A percentile compares a stretch with the other conserved stretches of the same genome.
Conservation (phyloP, 2,113 vertebrate species). For the Gymnorhina tibicen region DNA sequence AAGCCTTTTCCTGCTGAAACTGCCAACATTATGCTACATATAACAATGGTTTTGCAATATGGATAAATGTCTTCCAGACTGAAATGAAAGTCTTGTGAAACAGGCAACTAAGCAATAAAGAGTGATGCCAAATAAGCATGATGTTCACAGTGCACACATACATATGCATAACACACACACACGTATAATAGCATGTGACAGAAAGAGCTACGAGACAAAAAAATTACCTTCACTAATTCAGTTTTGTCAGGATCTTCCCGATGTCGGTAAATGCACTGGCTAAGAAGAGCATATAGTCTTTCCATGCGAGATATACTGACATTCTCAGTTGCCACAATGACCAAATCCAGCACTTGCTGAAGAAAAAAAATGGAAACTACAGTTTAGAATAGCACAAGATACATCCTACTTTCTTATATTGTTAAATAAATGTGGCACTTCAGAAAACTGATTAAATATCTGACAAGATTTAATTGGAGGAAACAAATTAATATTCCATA, state of each 20-base stretch:
- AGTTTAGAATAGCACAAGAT: background rate
- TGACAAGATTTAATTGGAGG: background rate
- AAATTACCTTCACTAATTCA: slow-evolving; percentile 77
- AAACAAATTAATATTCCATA: background rate
- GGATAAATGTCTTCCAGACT: background rate
- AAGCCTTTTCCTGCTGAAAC: background rate
- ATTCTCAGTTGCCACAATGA: slow-evolving; percentile 69
- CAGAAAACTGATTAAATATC: background rate
- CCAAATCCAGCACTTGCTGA: slow-evolving; percentile 78
- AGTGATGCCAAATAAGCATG: background rate
- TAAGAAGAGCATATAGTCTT: slow-evolving; percentile 86
- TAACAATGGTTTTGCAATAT: background rate
- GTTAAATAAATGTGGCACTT: background rate
- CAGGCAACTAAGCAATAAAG: background rate
- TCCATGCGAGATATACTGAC: slow-evolving; percentile 83
- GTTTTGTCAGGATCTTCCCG: slow-evolving; percentile 84
- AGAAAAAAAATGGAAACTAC: background rate
- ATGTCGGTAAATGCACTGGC: slow-evolving; percentile 66
- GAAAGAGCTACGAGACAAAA: background rate
- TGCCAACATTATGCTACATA: background rate
- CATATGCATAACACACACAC: background rate
- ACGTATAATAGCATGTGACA: background rate
- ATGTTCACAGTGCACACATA: background rate
- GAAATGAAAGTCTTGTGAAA: background rate
- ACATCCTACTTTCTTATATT: background rate